These are phyloP conservation scores for Ganaspis brasiliensis DNA, from an alignment of 2,888 invertebrate genomes.

Conservation along the genomic window DNA sequence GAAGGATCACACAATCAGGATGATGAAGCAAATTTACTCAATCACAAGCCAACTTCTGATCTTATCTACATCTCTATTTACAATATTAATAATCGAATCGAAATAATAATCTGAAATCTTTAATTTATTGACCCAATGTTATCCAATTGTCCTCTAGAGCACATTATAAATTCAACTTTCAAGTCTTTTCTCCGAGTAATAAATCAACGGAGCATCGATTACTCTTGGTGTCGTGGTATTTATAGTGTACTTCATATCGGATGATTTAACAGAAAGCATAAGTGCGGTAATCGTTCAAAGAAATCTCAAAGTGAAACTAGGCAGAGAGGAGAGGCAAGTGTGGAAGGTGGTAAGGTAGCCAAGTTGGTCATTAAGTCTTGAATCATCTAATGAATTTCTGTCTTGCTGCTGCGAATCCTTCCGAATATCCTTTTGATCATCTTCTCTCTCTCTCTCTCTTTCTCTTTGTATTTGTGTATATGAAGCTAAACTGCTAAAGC, in stretches of 20 bases:
- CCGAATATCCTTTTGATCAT: conserved; percentile 64
- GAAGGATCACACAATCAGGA: conserved; percentile 2
- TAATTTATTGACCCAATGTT: conserved; percentile 35
- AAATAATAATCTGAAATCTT: conserved; percentile 30
- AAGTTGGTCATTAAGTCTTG: conserved; percentile 73
- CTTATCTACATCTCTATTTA: conserved; percentile 22
- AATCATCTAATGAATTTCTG: conserved; percentile 74
- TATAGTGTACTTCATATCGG: conserved; percentile 31
- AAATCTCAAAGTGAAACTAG: conserved; percentile 36
- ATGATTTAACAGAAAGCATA: conserved; percentile 39
- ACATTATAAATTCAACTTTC: conserved; percentile 41
- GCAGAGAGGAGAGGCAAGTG: not conserved
- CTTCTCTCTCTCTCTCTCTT: conserved; percentile 49
- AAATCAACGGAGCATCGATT: conserved; percentile 38
- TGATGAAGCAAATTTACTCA: conserved; percentile 19
- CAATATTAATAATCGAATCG: conserved; percentile 30
- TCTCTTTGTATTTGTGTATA: conserved; percentile 44
- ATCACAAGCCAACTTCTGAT: conserved; percentile 12
- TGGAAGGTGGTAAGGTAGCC: conserved; percentile 67
- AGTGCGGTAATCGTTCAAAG: conserved; percentile 41
- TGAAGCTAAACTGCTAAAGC: conserved; percentile 41
- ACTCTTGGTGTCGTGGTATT: conserved; percentile 39
- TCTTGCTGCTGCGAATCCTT: conserved; percentile 59
- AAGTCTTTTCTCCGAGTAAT: conserved; percentile 15
- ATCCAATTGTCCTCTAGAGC: conserved; percentile 30